Conservation (phyloP, 2,113 vertebrate species). For the Alexandromys fortis region DNA sequence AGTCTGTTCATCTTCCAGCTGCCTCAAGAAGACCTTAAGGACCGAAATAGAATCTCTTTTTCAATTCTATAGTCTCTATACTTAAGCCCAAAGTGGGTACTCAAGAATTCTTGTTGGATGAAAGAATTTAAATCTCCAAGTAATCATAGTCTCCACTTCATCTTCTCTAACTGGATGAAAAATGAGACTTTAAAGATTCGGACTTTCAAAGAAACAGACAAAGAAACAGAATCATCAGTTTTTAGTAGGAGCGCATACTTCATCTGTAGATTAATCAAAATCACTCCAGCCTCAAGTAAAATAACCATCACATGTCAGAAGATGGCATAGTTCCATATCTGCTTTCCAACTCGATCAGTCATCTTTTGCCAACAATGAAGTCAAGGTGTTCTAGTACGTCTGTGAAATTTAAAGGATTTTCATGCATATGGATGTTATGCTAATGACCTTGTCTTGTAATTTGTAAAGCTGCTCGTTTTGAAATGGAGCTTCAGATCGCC, state of each 20-base stretch:
- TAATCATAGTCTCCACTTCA: neutral
- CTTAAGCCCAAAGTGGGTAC: neutral
- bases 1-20: neutral
- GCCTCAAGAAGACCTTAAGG: neutral
- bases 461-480: slow-evolving; percentile 47
- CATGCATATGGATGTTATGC: slow-evolving; percentile 33
- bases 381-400: neutral
- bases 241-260: neutral
- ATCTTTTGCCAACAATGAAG: slow-evolving; percentile 25
- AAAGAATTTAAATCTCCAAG: slow-evolving; percentile 55
- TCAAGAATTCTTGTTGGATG: slow-evolving; percentile 36
- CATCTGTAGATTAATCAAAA: slow-evolving; percentile 37
- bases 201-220: slow-evolving; percentile 60
- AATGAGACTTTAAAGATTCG: slow-evolving; percentile 39
- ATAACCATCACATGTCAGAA: slow-evolving; percentile 38
- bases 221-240: slow-evolving; percentile 28
- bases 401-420: neutral
- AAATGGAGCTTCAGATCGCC: neutral
- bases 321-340: neutral
- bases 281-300: slow-evolving; percentile 35
- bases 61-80: slow-evolving; percentile 24
- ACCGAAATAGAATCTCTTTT: neutral
- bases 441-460: slow-evolving; percentile 29
- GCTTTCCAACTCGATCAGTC: slow-evolving; percentile 2
- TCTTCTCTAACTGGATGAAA: slow-evolving; percentile 46